Evolutionary conservation across 2,113 vertebrate genomes (phyloP), one percentile per base, ranked within the genome.

Genomic region (Sceloporus undulatus): DNA sequence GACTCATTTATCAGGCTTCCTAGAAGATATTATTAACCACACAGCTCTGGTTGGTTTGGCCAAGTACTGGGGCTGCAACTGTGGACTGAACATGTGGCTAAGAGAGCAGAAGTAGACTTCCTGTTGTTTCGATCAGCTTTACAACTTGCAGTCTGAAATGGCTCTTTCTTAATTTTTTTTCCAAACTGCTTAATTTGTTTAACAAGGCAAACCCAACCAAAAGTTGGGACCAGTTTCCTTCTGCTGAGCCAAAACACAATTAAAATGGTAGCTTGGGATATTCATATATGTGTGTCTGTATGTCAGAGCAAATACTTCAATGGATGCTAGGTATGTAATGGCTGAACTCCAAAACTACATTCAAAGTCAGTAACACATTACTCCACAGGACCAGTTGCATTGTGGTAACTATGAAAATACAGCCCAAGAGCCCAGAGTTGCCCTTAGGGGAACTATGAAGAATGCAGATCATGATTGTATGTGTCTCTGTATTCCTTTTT

Each of bases 161-260:
- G 1, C 62, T 71, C 21, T 9, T 52, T 18, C 59, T 4, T 62
- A 14, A 18, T 62, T 59, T 59, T 62, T 62, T 59, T 59, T 62
- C 1, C 13, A 62, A 62, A 62, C 13, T 18, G 18, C 18, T 68
- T 14, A 9, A 54, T 80, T 81, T 80, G 34, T 73, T 87, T 87
- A 83, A 82, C 56, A 68, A 21, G 29, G 59, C 59, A 88, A 82
- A 82, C 27, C 13, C 14, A 38, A 68, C 42, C 40, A 48, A 42
- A 76, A 68, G 76, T 83, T 77, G 80, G 80, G 80, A 66, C 66
- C 21, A 29, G 73, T 34, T 83, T 25, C 25, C 29, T 38, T 82
- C 73, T 83, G 6, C 59, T 76, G 77, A 73, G 77, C 77, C 66
- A 79, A 86, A 80, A 19, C n/a, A 29, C 48, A 87, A 71, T 73